These are phyloP conservation scores for Eupelmus urozonus DNA, from an alignment of 2,888 invertebrate species.

Conservation along the genomic window DNA sequence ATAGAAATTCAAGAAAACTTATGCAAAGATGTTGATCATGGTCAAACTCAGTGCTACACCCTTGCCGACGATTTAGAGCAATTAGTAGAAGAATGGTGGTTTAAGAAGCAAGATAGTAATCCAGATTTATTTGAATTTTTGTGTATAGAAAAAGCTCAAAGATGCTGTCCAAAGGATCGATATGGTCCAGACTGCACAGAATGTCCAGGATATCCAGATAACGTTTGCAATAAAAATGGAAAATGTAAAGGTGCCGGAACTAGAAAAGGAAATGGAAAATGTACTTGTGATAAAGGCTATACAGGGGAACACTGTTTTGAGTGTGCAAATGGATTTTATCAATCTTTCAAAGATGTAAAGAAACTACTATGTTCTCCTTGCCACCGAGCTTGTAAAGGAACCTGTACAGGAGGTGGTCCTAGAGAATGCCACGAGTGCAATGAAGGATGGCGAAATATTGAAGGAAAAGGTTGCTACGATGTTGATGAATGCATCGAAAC, in stretches of 20 bases:
- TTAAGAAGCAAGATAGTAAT: constrained; percentile 81
- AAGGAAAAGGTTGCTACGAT: constrained; percentile 89
- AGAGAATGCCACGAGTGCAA: constrained; percentile 83
- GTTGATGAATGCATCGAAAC: constrained; percentile 89
- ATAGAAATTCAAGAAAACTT: constrained; percentile 94
- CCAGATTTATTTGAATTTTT: constrained; percentile 85
- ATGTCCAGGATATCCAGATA: constrained; percentile 86
- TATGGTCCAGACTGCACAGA: constrained; percentile 89
- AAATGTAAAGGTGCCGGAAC: constrained; percentile 93
- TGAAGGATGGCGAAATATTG: constrained; percentile 86
- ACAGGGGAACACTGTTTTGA: constrained; percentile 82
- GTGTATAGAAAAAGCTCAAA: constrained; percentile 86
- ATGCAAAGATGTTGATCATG: constrained; percentile 86
- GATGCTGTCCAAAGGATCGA: constrained; percentile 91
- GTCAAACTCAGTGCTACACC: constrained; percentile 89
- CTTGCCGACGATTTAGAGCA: constrained; percentile 90
- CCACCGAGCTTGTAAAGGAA: constrained; percentile 87
- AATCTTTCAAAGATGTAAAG: constrained; percentile 85
- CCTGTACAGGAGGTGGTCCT: constrained; percentile 86
- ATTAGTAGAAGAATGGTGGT: constrained; percentile 93
- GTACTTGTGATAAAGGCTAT: constrained; percentile 91
- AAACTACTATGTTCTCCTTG: constrained; percentile 89
- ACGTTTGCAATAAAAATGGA: constrained; percentile 90
- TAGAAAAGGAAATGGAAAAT: constrained; percentile 94
- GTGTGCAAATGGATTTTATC: constrained; percentile 87